Conservation (phyloP, 2,113 vertebrate genomes). For the Jacana jacana region DNA sequence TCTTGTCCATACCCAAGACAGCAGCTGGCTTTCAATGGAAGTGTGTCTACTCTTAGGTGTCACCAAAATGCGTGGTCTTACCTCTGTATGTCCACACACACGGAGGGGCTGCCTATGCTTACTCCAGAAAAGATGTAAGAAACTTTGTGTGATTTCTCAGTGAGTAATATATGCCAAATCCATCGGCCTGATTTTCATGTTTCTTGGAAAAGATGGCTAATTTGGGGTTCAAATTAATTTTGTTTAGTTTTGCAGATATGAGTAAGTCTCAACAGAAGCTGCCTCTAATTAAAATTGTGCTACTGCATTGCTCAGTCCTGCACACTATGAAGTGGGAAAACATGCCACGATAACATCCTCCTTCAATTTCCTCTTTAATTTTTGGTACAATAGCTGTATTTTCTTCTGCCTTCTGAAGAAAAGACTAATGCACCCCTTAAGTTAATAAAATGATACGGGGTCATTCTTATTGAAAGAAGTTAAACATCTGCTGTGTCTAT, state of each 20-base stretch:
- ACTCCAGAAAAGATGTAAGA: too few relatives aligned
- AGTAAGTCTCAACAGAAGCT: not conserved
- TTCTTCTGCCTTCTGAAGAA: slow-evolving; percentile 1
- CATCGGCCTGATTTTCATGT: not conserved
- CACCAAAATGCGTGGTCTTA: rapidly evolving
- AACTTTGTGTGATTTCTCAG: rapidly evolving
- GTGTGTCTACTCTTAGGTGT: rapidly evolving
- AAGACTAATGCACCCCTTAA: not conserved
- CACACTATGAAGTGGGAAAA: not conserved
- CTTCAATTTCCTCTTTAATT: slow-evolving; percentile 26
- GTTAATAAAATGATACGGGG: slow-evolving; percentile 7
- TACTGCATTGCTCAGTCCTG: not conserved
- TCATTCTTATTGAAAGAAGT: not conserved
- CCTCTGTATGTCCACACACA: rapidly evolving
- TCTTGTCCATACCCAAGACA: not conserved
- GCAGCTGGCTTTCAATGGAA: not conserved
- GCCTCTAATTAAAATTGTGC: not conserved
- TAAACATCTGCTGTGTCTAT: not conserved
- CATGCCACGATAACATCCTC: not conserved
- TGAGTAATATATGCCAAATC: rapidly evolving
- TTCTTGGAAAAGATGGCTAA: not conserved
- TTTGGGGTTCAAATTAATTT: not conserved
- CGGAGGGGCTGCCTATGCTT: rapidly evolving
- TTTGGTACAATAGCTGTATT: not conserved
- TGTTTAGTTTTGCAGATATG: not conserved